Percentiles rank a stretch among this genome's conserved stretches.
phyloP scores from a whole-genome alignment of 2,888 invertebrate species.

The Harpagoxenus sublaevis region DNA sequence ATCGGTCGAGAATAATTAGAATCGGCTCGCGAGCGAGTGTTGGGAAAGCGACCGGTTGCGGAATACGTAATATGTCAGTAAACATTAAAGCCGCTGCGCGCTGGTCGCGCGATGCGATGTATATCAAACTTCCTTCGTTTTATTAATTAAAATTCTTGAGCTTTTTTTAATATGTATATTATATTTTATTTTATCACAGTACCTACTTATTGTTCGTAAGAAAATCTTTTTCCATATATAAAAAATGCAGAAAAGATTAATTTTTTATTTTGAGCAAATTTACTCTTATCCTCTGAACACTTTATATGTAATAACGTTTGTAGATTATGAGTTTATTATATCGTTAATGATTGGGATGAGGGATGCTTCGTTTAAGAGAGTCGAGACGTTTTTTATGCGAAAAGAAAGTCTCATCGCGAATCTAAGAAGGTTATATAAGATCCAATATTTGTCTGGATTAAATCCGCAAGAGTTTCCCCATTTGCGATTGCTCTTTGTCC shows the following conservation, averaged over 20 bases:
- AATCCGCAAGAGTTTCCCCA: slow-evolving; percentile 51
- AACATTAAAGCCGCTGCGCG: neutral
- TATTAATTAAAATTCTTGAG: neutral
- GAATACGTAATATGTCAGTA: slow-evolving; percentile 40
- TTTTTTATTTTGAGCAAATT: neutral
- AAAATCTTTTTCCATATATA: neutral
- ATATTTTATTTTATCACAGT: too few species aligned
- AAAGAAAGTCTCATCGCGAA: slow-evolving; percentile 29
- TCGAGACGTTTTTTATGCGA: slow-evolving; percentile 6
- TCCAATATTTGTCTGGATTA: slow-evolving; percentile 65
- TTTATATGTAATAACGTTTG: neutral
- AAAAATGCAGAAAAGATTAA: neutral
- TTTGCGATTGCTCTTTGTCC: slow-evolving; percentile 51
- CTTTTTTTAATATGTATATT: neutral
- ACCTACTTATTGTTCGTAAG: neutral
- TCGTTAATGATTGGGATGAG: neutral
- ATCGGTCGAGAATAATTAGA: slow-evolving; percentile 51
- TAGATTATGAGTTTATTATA: neutral
- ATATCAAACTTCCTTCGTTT: slow-evolving; percentile 5
- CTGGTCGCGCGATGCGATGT: slow-evolving; percentile 1
- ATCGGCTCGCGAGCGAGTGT: slow-evolving; percentile 36
- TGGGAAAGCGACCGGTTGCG: slow-evolving; percentile 45
- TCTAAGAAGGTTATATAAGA: slow-evolving; percentile 53
- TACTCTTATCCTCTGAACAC: neutral
- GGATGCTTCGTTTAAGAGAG: neutral